Evolutionary conservation across 2,113 vertebrate genomes (phyloP).

Genomic region (Chaenocephalus aceratus): DNA sequence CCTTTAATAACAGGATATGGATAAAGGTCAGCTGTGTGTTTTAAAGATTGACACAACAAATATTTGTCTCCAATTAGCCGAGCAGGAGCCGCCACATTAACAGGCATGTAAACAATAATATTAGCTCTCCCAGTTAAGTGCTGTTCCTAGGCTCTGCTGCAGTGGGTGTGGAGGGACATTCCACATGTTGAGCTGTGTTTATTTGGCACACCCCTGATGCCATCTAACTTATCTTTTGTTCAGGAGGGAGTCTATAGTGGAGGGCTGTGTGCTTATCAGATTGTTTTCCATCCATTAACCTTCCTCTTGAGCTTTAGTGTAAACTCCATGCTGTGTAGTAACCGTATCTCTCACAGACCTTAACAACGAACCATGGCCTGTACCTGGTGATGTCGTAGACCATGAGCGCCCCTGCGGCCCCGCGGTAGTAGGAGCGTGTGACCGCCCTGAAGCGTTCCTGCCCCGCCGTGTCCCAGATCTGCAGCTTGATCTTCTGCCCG

Average conservation of each 20-base stretch:
- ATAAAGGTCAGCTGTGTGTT: not conserved
- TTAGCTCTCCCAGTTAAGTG: not conserved
- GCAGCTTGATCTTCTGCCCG: slow-evolving; percentile 99
- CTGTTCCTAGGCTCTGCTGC: not conserved
- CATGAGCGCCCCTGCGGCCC: slow-evolving; percentile 98
- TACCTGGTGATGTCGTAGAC: slow-evolving; percentile 99
- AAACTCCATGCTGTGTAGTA: not conserved
- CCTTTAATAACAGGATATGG: slow-evolving; percentile 7
- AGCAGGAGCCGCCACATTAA: not conserved
- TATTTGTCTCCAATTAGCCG: not conserved
- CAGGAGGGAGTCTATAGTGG: not conserved
- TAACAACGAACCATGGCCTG: not conserved
- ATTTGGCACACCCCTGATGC: slow-evolving; percentile 37
- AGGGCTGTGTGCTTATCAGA: not conserved
- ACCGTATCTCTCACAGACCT: not conserved
- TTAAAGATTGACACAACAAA: not conserved
- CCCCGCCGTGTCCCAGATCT: slow-evolving; percentile 99
- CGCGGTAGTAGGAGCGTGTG: slow-evolving; percentile 98
- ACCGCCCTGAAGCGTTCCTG: slow-evolving; percentile 98
- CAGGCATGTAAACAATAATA: not conserved
- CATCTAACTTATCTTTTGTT: slow-evolving; percentile 34
- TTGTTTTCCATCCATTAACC: not conserved
- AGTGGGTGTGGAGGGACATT: slow-evolving; percentile 32
- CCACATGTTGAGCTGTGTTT: slow-evolving; percentile 46
- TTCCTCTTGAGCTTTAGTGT: not conserved